Percentiles rank a stretch among this genome's conserved stretches.
These are phyloP conservation scores for Alethe castanea DNA, from an alignment of 2,113 vertebrate species.

Conservation along the genomic window DNA sequence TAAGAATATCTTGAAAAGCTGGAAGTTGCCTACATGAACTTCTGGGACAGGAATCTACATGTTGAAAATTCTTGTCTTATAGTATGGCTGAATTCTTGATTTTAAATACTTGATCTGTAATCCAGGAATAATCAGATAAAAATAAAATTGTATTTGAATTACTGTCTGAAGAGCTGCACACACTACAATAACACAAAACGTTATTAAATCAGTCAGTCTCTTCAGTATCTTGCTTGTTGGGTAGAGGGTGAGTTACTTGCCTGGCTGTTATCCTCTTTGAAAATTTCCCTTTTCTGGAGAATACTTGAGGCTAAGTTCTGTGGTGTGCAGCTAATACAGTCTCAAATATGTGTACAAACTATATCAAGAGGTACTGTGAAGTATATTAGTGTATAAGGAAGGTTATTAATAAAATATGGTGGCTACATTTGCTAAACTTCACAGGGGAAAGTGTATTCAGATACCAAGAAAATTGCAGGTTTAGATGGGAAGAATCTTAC, in stretches of 20 bases:
- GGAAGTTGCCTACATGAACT: too few relatives aligned
- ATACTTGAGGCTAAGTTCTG: background rate
- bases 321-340: background rate
- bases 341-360: background rate
- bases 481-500: background rate
- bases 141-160: background rate
- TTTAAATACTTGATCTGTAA: background rate
- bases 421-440: background rate
- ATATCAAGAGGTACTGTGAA: background rate
- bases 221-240: background rate
- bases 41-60: too few relatives aligned
- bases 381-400: background rate
- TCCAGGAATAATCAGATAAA: background rate
- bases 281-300: background rate
- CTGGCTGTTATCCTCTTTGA: background rate
- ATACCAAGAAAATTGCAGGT: background rate
- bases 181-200: background rate
- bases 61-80: background rate
- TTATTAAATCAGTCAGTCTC: background rate
- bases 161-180: background rate
- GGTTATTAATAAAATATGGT: background rate
- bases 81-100: background rate
- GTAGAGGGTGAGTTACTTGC: background rate
- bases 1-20: background rate
- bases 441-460: background rate